These are phyloP conservation scores for Hemistola chrysoprasaria DNA, from an alignment of 2,888 invertebrate genomes.

Conservation along the genomic window DNA sequence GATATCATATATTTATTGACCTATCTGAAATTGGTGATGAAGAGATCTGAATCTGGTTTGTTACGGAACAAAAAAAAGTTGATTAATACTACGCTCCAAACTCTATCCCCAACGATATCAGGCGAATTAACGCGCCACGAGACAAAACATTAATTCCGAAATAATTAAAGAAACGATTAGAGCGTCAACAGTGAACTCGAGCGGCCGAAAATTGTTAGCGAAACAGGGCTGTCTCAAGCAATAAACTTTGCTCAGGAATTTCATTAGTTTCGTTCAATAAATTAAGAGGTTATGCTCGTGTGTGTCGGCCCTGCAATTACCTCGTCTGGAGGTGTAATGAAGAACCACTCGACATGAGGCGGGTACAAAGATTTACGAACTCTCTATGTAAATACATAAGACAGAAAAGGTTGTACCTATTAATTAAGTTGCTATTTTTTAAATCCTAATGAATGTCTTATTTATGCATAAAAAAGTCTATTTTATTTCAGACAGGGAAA, in stretches of 20 bases:
- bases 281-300: conserved; percentile 81
- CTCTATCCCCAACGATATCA: conserved; percentile 10
- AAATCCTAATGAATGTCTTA: no score
- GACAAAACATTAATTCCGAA: conserved; percentile 69
- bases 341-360: conserved; percentile 57
- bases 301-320: conserved; percentile 81
- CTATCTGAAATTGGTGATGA: no score
- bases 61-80: no score
- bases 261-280: conserved; percentile 82
- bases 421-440: no score
- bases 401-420: not conserved
- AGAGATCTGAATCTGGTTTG: no score
- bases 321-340: conserved; percentile 75
- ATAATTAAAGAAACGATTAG: conserved; percentile 80
- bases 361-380: conserved; percentile 19
- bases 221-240: conserved; percentile 76
- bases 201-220: conserved; percentile 71
- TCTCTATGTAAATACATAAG: not conserved
- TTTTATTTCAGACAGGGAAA: no score
- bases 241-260: conserved; percentile 79
- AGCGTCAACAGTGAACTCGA: conserved; percentile 48
- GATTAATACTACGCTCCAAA: conserved; percentile 2
- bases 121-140: conserved; percentile 48
- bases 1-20: no score
- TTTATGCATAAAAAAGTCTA: no score